phyloP scores from a whole-genome alignment of 2,113 vertebrate species.

The Butastur rufipennis region DNA sequence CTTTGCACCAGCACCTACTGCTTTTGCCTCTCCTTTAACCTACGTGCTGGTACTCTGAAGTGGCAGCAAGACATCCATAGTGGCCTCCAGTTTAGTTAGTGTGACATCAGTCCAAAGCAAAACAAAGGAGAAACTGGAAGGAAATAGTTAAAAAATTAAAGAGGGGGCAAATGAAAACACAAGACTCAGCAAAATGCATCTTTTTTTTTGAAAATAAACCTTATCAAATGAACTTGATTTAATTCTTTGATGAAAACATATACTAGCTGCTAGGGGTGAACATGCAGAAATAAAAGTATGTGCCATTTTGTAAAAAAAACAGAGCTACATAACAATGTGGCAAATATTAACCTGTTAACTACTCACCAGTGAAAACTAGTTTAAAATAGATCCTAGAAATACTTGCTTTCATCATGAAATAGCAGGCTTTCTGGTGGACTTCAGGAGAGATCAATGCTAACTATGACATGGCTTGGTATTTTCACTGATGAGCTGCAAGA shows the following conservation, averaged over 20 bases:
- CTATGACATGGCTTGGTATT: fast-evolving
- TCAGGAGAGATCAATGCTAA: neutral
- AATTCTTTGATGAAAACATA: neutral
- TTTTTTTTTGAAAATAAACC: neutral
- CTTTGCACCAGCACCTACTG: neutral
- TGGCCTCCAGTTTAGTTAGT: neutral
- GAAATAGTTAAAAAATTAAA: neutral
- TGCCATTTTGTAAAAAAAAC: neutral
- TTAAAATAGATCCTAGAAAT: neutral
- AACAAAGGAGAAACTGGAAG: neutral
- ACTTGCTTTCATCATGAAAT: neutral
- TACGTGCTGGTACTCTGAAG: neutral
- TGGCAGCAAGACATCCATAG: neutral
- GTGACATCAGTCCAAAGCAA: neutral
- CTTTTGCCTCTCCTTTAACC: neutral
- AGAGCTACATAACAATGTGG: neutral
- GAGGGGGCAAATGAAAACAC: neutral
- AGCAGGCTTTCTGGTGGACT: neutral
- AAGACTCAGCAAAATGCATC: neutral
- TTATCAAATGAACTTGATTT: neutral
- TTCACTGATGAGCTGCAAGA: neutral
- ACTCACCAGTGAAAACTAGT: neutral
- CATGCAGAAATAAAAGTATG: neutral
- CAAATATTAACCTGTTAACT: neutral
- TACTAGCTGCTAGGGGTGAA: too few species aligned